Base-by-base conservation (phyloP, 2,888 invertebrate species). In the Acrobasis consociella region DNA sequence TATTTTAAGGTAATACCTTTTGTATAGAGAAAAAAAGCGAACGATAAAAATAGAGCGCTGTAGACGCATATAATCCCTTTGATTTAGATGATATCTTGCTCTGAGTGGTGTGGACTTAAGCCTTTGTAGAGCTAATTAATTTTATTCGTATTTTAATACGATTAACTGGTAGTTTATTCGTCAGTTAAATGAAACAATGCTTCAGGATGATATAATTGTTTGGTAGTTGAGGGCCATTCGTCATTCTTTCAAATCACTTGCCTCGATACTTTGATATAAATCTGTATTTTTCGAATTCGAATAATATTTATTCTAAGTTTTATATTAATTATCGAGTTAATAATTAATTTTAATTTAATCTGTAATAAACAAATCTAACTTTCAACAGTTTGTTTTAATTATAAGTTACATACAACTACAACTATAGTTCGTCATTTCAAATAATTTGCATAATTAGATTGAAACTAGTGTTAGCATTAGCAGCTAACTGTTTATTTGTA, bases 1-100 rank as follows among this genome's bases (percentile, higher is more conserved):
- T 90, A 89, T 88, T 87, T 84, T 80, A 82, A 82, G 79, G 80
- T 89, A 82, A 89, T 83, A 73, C 84, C 80, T 80, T 87, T 89
- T 85, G 82, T 83, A 75, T 71, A 71, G 72, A 68, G 71, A 73
- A 71, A 73, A 70, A 77, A 77, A 74, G 73, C 72, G 22, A 76
- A 78, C 71, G 73, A 77, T 76, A 77, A 75, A 69, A 72, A 76
- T 67, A 74, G 80, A 80, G 74, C 73, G 77, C 71, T 73, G 74
- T 77, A 76, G 80, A 78, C 68, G 73, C 63, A 71, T 58, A 69
- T 85, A 82, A 87, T 82, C 81, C 76, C 67, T 79, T 73, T 74
- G 74, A 74, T 78, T 76, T 74, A 72, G 77, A 81, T 77, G 74
- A 72, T 80, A 78, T 70, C 74, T 69, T 66, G 69, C 64, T 65